Evolutionary conservation across 2,888 invertebrate species (phyloP).

Genomic region (Hoplodrina ambigua): DNA sequence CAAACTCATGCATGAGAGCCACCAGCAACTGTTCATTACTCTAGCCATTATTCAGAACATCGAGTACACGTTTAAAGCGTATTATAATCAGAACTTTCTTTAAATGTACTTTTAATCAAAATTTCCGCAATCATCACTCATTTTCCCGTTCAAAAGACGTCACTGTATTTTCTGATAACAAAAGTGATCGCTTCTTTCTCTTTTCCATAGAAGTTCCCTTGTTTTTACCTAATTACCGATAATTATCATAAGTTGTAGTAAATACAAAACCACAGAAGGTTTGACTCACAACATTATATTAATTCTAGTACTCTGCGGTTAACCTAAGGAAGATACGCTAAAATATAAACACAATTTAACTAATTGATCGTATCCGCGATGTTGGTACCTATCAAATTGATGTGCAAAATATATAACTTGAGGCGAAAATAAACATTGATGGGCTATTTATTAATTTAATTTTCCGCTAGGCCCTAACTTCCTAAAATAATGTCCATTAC

Average conservation of each 20-base stretch:
- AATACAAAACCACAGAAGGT: not conserved
- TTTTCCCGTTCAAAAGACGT: not conserved
- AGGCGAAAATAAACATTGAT: not conserved
- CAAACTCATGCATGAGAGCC: no score
- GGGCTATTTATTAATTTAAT: no score
- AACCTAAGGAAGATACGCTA: slow-evolving; percentile 2
- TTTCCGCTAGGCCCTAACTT: no score
- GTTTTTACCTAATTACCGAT: not conserved
- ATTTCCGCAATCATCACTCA: not conserved
- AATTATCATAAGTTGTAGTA: not conserved
- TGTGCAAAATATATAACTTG: not conserved
- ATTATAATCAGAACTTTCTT: not conserved
- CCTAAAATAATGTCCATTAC: no score
- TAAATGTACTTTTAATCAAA: not conserved
- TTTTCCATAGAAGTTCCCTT: not conserved
- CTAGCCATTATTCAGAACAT: no score
- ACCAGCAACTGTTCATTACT: no score
- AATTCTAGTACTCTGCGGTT: not conserved
- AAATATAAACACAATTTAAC: slow-evolving; percentile 9
- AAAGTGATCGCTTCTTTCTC: not conserved
- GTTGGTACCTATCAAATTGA: no score
- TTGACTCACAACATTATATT: slow-evolving; percentile 5
- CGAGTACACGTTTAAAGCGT: not conserved
- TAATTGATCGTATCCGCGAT: slow-evolving; percentile 2
- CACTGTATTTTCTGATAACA: not conserved